phyloP scores from a whole-genome alignment of 2,888 invertebrate species.

The Drosophila colorata region DNA sequence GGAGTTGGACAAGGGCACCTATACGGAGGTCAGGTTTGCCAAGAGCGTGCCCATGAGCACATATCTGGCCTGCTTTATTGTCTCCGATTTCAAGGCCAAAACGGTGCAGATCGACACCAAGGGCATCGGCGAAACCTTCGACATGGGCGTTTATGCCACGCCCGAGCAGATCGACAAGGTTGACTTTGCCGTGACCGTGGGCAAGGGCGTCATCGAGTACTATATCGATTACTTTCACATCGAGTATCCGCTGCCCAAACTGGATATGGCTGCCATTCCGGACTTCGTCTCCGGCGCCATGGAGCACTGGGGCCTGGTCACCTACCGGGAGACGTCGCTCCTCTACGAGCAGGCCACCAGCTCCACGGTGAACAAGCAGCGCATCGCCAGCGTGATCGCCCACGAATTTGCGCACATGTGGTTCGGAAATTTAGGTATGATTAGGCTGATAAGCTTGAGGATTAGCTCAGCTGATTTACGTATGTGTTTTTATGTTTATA shows the following conservation, averaged over 20 bases:
- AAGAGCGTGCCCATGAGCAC: constrained; percentile 97
- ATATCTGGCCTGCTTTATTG: constrained; percentile 95
- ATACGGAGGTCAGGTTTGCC: constrained; percentile 90
- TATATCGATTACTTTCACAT: constrained; percentile 94
- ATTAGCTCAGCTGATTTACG: constrained; percentile 2
- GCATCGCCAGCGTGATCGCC: constrained; percentile 92
- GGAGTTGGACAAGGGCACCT: constrained; percentile 83
- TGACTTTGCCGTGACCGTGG: constrained; percentile 91
- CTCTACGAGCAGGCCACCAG: constrained; percentile 91
- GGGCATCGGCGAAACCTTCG: constrained; percentile 87
- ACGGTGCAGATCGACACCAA: constrained; percentile 86
- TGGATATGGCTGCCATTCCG: constrained; percentile 87
- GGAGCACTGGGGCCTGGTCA: constrained; percentile 98
- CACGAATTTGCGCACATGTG: constrained; percentile 98
- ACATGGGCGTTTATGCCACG: constrained; percentile 91
- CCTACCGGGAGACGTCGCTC: constrained; percentile 94
- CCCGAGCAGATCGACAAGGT: constrained; percentile 91
- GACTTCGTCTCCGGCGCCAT: constrained; percentile 91
- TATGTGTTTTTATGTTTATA: background rate
- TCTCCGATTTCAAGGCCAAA: constrained; percentile 92
- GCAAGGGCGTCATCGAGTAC: constrained; percentile 91
- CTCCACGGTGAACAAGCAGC: constrained; percentile 91
- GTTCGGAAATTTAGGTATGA: constrained; percentile 93
- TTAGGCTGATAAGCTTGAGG: constrained; percentile 1
- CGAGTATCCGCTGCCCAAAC: constrained; percentile 94